A percentile compares a stretch with the other conserved stretches of the same genome.
Conservation (phyloP, 1,140 invertebrate genomes). For the Drosophila tani region DNA sequence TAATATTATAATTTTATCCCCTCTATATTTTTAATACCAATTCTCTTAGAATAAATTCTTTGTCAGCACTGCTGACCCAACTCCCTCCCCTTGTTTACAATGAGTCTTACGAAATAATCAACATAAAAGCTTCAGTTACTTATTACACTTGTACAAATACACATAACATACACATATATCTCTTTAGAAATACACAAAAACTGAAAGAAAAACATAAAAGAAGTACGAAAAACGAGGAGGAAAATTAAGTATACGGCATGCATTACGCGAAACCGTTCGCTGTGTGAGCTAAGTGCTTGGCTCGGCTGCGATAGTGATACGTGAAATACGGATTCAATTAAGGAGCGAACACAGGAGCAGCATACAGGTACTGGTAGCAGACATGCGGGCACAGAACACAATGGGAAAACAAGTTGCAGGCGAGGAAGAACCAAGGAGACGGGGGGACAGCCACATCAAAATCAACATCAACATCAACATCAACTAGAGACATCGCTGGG, state of each 20-base stretch:
- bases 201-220: conserved; percentile 12
- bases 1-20: too few relatives aligned
- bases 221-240: background rate
- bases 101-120: conserved; percentile 76
- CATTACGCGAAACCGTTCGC: conserved; percentile 27
- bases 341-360: conserved; percentile 45
- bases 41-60: too few relatives aligned
- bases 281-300: conserved; percentile 52
- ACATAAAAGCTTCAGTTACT: conserved; percentile 80
- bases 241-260: conserved; percentile 56
- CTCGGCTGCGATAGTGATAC: conserved; percentile 66
- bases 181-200: conserved; percentile 33
- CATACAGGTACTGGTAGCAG: conserved; percentile 36
- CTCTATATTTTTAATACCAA: too few relatives aligned
- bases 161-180: background rate
- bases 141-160: conserved; percentile 60
- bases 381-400: conserved; percentile 27
- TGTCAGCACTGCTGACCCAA: too few relatives aligned
- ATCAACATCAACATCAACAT: conserved; percentile 14
- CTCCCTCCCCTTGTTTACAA: conserved; percentile 51
- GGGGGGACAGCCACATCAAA: conserved; percentile 39
- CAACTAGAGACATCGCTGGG: conserved; percentile 21
- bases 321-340: conserved; percentile 79
- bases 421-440: conserved; percentile 37
- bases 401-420: conserved; percentile 46